A percentile compares a stretch with the other conserved stretches of the same genome.
Evolutionary conservation across 2,113 vertebrate genomes (phyloP).

Genomic region (Alaudala cheleensis): DNA sequence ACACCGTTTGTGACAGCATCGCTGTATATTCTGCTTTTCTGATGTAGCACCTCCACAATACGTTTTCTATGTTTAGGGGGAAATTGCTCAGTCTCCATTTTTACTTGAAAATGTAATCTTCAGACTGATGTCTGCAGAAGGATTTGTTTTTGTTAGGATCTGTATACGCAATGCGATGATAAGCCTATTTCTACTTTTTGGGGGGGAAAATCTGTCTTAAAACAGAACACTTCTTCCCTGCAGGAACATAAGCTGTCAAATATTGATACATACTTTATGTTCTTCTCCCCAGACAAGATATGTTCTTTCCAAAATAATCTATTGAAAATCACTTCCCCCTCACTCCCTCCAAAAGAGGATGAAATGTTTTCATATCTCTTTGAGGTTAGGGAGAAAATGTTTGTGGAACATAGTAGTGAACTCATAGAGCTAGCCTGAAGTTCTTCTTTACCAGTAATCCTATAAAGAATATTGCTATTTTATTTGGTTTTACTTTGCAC

Average conservation of each 20-base stretch:
- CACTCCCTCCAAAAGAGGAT: neutral
- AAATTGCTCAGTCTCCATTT: constrained; percentile 21
- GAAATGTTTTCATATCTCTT: neutral
- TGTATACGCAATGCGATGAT: neutral
- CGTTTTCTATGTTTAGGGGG: neutral
- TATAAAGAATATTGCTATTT: constrained; percentile 9
- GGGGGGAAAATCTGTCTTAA: neutral
- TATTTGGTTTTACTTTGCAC: neutral
- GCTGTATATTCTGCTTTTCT: neutral
- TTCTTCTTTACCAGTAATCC: constrained; percentile 12
- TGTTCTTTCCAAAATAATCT: neutral
- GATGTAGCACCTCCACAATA: neutral
- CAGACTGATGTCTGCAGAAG: constrained; percentile 14
- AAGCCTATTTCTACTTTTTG: neutral
- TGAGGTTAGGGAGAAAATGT: neutral
- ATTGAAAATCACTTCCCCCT: neutral
- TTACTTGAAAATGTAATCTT: constrained; percentile 10
- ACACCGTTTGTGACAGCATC: neutral
- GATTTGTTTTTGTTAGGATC: constrained; percentile 28
- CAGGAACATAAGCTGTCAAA: constrained; percentile 3
- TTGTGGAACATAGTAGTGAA: neutral
- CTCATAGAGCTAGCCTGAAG: constrained; percentile 8
- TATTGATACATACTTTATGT: neutral
- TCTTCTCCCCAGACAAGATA: neutral
- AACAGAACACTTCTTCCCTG: neutral